A percentile compares a stretch with the other conserved stretches of the same genome.
phyloP scores from a whole-genome alignment of 2,797 vertebrate genomes.

The Gallinago solitaria region DNA sequence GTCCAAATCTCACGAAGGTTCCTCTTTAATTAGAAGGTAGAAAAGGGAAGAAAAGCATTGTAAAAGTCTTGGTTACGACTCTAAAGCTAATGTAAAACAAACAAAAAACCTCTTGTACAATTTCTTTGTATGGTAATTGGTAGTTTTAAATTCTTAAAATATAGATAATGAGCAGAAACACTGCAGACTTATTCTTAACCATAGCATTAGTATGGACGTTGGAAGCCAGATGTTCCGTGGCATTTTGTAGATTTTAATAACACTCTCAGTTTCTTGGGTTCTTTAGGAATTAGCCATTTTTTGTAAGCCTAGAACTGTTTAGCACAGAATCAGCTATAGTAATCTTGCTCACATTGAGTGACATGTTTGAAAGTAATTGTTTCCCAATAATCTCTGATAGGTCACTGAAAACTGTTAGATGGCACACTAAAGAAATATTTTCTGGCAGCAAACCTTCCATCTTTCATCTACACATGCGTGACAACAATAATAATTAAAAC shows the following conservation, averaged over 20 bases:
- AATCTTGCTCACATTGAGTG: neutral
- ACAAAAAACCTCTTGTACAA: neutral
- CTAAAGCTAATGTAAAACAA: neutral
- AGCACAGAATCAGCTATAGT: neutral
- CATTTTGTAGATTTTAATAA: neutral
- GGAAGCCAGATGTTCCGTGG: neutral
- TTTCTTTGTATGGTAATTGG: neutral
- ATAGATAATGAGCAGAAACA: neutral
- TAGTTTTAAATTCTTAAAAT: neutral
- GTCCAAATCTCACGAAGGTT: neutral
- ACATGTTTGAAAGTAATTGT: neutral
- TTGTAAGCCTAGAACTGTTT: neutral
- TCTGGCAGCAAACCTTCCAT: neutral
- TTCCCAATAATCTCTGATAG: neutral
- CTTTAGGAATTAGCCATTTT: neutral
- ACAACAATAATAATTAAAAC: neutral
- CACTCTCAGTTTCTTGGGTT: neutral
- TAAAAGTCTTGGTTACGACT: neutral
- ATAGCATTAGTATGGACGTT: neutral
- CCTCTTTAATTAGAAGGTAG: neutral
- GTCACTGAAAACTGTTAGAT: neutral
- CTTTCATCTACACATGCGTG: neutral
- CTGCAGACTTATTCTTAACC: neutral
- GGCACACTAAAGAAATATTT: neutral
- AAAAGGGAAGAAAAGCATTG: neutral